Base-by-base conservation (phyloP, 2,113 vertebrate species). In the Poeciliopsis prolifica region DNA sequence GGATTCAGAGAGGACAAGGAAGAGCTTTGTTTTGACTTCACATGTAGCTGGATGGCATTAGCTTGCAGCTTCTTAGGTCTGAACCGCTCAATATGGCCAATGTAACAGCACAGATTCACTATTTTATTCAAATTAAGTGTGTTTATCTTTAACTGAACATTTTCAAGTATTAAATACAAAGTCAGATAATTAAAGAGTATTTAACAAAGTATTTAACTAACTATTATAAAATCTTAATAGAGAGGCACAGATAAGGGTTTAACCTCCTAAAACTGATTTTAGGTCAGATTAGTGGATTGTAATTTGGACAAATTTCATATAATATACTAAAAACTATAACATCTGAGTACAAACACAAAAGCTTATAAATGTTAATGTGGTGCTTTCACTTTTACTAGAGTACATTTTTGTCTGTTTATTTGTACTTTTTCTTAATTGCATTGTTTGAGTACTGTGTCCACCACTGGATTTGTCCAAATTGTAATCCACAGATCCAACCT, bases 1-100 rank as follows among this genome's bases (percentile, higher is more conserved):
- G 35, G 78, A 68, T 65, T 29, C 24, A 58, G 29, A 24, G 35
- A 61, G 64, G 72, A 66, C 10, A 3, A 24, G 63, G 40, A 54
- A 28, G 67, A 33, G 3, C 54, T 82, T 73, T 71, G 40, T 61
- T 82, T 78, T 68, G 79, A 82, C 40, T 70, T 76, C 22, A 60
- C 54, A n/a, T 71, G 33, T 71, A 69, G 68, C 44, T 65, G 17
- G 35, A 12, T 70, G 35, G 62, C 70, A 30, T 81, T 42, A 40
- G 33, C 61, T 65, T 68, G 13, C 6, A 61, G 51, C 29, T 74
- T 62, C 58, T 5, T 9, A 48, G 11, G 7, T 64, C 13, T 8
- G 31, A 26, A 1, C 33, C 31, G 14, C 54, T n/a, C 10, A n/a
- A n/a, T 10, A 58, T 24, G 51, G n/a, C 24, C 22, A 58, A 24